phyloP scores from a whole-genome alignment of 1,140 invertebrate genomes.

The Sycophaga agraensis region DNA sequence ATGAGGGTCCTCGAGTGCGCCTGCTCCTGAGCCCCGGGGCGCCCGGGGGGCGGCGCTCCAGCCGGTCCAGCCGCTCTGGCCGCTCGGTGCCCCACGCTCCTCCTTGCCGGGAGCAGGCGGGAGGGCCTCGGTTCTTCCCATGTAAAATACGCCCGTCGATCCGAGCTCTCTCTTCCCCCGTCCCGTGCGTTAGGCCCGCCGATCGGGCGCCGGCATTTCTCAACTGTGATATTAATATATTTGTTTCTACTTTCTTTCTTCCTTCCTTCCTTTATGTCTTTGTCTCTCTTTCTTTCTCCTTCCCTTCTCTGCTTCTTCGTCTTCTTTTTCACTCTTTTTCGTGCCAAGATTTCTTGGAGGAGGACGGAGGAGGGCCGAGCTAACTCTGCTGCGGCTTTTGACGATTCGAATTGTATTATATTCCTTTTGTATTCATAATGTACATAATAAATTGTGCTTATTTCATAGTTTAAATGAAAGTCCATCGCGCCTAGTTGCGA shows the following conservation, averaged over 20 bases:
- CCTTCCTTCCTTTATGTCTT: too few relatives aligned
- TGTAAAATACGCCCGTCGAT: neutral
- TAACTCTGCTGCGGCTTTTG: neutral
- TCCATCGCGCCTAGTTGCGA: too few relatives aligned
- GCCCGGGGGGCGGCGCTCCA: neutral
- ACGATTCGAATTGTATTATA: conserved; percentile 23
- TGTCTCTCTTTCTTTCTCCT: too few relatives aligned
- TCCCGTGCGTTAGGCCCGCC: neutral
- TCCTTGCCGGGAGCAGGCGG: too few relatives aligned
- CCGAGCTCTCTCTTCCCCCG: neutral
- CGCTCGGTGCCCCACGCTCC: neutral
- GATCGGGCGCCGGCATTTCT: conserved; percentile 24
- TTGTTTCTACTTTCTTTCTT: too few relatives aligned
- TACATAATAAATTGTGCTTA: conserved; percentile 16
- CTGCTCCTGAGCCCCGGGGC: conserved; percentile 63
- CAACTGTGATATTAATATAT: conserved; percentile 30
- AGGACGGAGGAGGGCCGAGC: neutral
- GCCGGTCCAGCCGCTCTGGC: too few relatives aligned
- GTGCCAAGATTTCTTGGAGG: conserved; percentile 17
- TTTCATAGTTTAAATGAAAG: neutral
- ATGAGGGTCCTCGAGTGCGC: conserved; percentile 74
- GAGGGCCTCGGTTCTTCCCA: too few relatives aligned
- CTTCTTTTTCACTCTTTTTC: too few relatives aligned
- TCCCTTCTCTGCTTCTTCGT: too few relatives aligned
- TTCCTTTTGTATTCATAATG: conserved; percentile 20